phyloP scores from a whole-genome alignment of 2,113 vertebrate genomes.

The Oryctolagus cuniculus region mOryCun1.1 NC_091435.1:87426501-87427000 shows the following conservation, averaged over 20 bases:
- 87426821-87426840: background rate
- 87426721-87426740: background rate
- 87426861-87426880: background rate
- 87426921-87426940: background rate
- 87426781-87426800: background rate
- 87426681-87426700: background rate
- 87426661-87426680: background rate
- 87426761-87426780: background rate
- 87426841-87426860: background rate
- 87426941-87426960: background rate
- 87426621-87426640: slow-evolving; percentile 11
- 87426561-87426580: background rate
- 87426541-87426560: too few species aligned
- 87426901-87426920: background rate
- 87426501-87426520: too few species aligned
- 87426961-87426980: background rate
- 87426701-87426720: background rate
- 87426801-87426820: background rate
- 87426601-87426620: background rate
- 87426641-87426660: background rate
- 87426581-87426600: background rate
- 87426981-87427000: background rate
- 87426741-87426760: background rate
- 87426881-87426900: background rate
- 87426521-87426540: too few species aligned